Percentiles rank a stretch among this genome's conserved stretches.
phyloP scores from a whole-genome alignment of 2,113 vertebrate genomes.

The Isurus oxyrinchus region DNA sequence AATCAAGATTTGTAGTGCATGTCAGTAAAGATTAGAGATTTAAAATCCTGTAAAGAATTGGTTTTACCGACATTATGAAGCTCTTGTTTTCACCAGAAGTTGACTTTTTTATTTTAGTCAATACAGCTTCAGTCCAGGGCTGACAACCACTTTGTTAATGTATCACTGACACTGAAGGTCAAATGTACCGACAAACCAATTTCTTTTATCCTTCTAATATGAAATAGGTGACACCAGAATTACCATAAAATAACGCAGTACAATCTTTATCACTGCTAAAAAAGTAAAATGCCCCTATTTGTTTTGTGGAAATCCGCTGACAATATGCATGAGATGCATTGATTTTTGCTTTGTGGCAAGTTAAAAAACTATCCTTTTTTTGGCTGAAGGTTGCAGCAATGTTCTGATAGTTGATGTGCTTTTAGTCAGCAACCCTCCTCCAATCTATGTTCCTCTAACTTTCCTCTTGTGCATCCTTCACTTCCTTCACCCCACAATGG shows the following conservation, averaged over 20 bases:
- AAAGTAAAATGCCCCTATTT: background rate
- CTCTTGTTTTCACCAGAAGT: background rate
- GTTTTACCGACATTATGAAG: background rate
- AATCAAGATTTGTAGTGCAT: background rate
- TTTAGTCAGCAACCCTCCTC: background rate
- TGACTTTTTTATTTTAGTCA: background rate
- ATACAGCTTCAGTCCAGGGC: background rate
- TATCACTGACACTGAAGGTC: background rate
- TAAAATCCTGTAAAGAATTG: background rate
- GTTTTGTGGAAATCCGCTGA: background rate
- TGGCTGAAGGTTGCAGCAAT: background rate
- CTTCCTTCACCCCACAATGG: background rate
- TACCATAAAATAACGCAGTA: background rate
- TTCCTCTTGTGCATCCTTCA: background rate
- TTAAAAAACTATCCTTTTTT: background rate
- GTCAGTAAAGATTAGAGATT: background rate
- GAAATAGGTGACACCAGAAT: slow-evolving; percentile 9
- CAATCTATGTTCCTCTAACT: background rate
- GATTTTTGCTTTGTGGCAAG: background rate
- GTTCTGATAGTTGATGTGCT: background rate
- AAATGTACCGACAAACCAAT: background rate
- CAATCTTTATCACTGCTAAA: slow-evolving; percentile 15
- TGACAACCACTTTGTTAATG: background rate
- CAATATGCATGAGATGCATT: slow-evolving; percentile 27
- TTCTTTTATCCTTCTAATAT: background rate